Percentiles rank a stretch among this genome's conserved stretches.
phyloP scores from a whole-genome alignment of 2,113 vertebrate genomes.

The Probosciger aterrimus region DNA sequence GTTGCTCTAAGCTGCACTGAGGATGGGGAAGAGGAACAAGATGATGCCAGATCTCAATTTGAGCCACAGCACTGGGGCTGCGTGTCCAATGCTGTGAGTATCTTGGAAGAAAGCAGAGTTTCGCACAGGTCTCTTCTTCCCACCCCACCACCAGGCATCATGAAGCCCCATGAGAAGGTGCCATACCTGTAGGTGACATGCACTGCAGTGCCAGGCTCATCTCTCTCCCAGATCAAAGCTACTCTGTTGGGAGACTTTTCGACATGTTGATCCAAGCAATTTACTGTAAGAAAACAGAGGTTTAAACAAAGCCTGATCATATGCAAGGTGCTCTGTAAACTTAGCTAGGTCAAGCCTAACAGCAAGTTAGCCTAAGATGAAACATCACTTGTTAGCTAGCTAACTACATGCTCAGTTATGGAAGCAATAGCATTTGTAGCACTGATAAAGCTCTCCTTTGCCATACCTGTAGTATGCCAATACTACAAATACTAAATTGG shows the following conservation, averaged over 20 bases:
- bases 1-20: not conserved
- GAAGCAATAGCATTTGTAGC: not conserved
- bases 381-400: not conserved
- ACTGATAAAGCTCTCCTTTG: not conserved
- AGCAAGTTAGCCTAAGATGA: not conserved
- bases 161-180: not conserved
- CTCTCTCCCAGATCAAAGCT: conserved; percentile 94
- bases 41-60: not conserved
- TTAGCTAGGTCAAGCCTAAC: not conserved
- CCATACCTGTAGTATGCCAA: not conserved
- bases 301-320: not conserved
- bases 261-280: conserved; percentile 91
- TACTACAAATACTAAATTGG: not conserved
- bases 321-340: not conserved
- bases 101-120: not conserved
- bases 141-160: not conserved
- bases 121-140: not conserved
- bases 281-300: conserved; percentile 78
- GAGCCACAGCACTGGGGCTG: not conserved
- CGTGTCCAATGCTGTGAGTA: not conserved
- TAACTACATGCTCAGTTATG: not conserved
- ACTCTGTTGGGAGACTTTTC: conserved; percentile 81
- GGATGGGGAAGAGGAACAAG: not conserved
- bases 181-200: conserved; percentile 88
- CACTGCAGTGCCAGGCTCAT: conserved; percentile 89